A percentile compares a stretch with the other conserved stretches of the same genome.
Evolutionary conservation across 2,113 vertebrate genomes (phyloP).

Genomic region (Pelobates fuscus): DNA sequence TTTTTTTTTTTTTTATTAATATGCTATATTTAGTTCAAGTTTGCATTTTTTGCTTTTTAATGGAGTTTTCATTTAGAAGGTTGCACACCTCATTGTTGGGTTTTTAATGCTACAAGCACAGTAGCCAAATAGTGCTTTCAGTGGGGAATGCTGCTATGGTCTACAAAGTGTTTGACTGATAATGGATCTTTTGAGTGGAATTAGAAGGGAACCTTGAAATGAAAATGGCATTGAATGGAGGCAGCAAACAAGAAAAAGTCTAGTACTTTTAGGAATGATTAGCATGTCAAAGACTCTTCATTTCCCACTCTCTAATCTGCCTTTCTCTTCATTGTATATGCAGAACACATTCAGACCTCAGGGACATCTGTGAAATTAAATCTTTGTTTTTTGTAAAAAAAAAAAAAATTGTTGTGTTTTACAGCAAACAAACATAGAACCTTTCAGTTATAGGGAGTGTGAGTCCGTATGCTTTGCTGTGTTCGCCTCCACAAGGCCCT

Average conservation of each 20-base stretch:
- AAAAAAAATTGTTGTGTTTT: no score
- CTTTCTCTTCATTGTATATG: conserved; percentile 33
- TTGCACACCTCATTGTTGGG: no score
- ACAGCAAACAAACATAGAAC: no score
- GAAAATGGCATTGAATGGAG: conserved; percentile 26
- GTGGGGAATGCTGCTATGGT: background rate
- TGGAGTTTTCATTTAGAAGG: background rate
- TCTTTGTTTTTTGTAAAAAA: no score
- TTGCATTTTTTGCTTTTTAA: background rate
- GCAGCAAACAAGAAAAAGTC: conserved; percentile 34
- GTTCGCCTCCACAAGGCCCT: no score
- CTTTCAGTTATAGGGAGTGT: background rate
- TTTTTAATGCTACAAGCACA: background rate
- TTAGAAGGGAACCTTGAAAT: conserved; percentile 13
- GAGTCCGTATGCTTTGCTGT: background rate
- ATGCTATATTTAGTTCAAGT: background rate
- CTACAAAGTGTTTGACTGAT: conserved; percentile 13
- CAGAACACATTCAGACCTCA: conserved; percentile 11
- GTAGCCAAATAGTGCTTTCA: background rate
- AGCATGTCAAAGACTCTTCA: conserved; percentile 38
- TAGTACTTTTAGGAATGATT: conserved; percentile 30
- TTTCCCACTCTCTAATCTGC: conserved; percentile 38
- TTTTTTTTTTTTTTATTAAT: background rate
- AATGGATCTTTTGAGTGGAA: conserved; percentile 26
- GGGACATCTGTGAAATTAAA: conserved; percentile 47